Percentiles rank a stretch among this genome's conserved stretches.
Conservation (phyloP, 1,140 invertebrate species). For the Drosophila micromelanica region DNA sequence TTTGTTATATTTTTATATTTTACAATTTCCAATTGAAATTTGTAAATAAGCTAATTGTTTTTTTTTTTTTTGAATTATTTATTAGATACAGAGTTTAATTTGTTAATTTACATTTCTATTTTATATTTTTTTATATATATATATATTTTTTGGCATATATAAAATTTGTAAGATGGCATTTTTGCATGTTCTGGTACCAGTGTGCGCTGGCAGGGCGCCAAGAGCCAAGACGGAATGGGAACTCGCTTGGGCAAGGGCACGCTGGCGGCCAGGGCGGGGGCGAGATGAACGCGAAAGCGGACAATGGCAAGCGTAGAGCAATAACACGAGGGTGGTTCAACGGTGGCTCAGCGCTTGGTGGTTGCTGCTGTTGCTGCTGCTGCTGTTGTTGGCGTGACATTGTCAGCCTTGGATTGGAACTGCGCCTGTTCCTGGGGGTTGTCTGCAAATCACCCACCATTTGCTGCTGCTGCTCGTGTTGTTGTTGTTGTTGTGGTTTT, state of each 20-base stretch:
- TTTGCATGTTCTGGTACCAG: constrained; percentile 1
- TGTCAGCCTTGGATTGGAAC: constrained; percentile 56
- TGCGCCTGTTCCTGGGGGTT: constrained; percentile 33
- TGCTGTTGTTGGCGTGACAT: constrained; percentile 60
- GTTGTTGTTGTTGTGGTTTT: constrained; percentile 40
- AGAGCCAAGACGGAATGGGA: constrained; percentile 33
- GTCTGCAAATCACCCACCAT: constrained; percentile 60
- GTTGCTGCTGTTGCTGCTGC: constrained; percentile 19
- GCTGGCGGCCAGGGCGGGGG: not conserved
- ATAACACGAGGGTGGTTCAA: constrained; percentile 76
- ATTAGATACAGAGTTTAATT: too few relatives aligned
- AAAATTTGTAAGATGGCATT: too few relatives aligned
- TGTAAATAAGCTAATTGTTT: too few relatives aligned
- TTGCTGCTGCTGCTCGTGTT: constrained; percentile 23
- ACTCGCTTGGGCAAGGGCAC: constrained; percentile 9
- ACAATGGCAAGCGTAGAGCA: constrained; percentile 73
- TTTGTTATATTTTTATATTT: too few relatives aligned
- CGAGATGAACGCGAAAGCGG: constrained; percentile 6
- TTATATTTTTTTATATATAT: too few relatives aligned
- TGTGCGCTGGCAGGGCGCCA: constrained; percentile 67
- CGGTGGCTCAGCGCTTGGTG: constrained; percentile 64
- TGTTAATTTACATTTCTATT: too few relatives aligned
- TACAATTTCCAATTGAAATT: too few relatives aligned
- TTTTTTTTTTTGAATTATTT: too few relatives aligned
- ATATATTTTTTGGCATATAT: too few relatives aligned